Evolutionary conservation across 2,888 invertebrate genomes (phyloP).

Genomic region (Acrobeloides nanus): DNA sequence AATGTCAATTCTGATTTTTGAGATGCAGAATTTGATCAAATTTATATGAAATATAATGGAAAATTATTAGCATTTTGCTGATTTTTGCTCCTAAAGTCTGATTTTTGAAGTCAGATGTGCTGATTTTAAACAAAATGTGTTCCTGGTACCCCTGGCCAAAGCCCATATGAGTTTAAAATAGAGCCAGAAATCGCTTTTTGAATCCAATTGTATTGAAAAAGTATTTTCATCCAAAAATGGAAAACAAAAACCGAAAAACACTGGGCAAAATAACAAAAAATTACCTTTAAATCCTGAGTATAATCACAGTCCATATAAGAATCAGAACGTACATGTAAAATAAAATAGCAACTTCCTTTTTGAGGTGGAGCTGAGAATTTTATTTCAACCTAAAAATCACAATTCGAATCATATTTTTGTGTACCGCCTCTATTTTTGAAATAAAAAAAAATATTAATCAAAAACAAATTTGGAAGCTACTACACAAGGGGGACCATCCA

Average conservation of each 20-base stretch:
- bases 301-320: constrained; percentile 95
- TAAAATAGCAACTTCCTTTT: constrained; percentile 70
- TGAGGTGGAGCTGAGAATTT: constrained; percentile 91
- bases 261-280: constrained; percentile 8
- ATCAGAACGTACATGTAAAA: constrained; percentile 86
- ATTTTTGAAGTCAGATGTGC: too few species aligned
- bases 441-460: constrained; percentile 6
- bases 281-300: constrained; percentile 78
- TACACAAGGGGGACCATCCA: too few species aligned
- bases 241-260: background rate
- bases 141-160: background rate
- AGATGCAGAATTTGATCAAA: too few species aligned
- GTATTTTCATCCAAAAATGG: constrained; percentile 3
- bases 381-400: constrained; percentile 66
- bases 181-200: background rate
- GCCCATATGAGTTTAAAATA: background rate
- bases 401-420: too few species aligned
- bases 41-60: too few species aligned
- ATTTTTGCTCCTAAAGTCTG: too few species aligned
- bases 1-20: too few species aligned
- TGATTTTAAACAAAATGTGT: too few species aligned
- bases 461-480: too few species aligned
- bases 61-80: too few species aligned
- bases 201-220: background rate
- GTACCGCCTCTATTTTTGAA: too few species aligned